phyloP scores from a whole-genome alignment of 2,797 vertebrate genomes.

The Mormyrops boulengeri region DNA sequence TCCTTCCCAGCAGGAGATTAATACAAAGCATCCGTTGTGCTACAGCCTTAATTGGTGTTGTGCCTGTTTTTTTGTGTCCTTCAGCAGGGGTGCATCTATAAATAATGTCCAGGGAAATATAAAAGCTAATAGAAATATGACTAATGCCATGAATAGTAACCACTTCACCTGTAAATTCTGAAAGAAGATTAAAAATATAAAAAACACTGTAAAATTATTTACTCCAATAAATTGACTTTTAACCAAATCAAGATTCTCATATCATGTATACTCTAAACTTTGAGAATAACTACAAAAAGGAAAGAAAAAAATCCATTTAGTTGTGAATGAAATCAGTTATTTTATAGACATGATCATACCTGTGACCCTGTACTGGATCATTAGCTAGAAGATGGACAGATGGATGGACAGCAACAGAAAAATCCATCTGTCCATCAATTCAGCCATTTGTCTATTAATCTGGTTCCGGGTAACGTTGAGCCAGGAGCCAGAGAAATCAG shows the following conservation, averaged over 20 bases:
- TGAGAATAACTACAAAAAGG: neutral
- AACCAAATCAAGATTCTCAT: neutral
- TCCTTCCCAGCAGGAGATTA: conserved; percentile 1
- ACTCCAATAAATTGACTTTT: neutral
- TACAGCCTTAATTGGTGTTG: neutral
- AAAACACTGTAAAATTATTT: neutral
- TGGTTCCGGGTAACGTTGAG: neutral
- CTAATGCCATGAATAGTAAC: neutral
- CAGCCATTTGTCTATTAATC: neutral
- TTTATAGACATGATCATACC: neutral
- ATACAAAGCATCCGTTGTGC: neutral
- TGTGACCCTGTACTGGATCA: neutral
- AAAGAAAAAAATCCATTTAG: neutral
- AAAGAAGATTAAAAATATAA: neutral
- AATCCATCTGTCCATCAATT: neutral
- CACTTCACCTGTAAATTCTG: neutral
- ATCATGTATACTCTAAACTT: neutral
- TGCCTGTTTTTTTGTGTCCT: neutral
- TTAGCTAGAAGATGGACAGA: neutral
- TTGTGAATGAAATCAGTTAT: neutral
- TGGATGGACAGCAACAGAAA: neutral
- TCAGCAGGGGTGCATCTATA: neutral
- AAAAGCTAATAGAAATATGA: neutral
- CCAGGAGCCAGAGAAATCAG: neutral
- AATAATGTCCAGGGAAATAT: neutral